phyloP scores from a whole-genome alignment of 1,140 invertebrate genomes.

The Dreissena polymorpha region DNA sequence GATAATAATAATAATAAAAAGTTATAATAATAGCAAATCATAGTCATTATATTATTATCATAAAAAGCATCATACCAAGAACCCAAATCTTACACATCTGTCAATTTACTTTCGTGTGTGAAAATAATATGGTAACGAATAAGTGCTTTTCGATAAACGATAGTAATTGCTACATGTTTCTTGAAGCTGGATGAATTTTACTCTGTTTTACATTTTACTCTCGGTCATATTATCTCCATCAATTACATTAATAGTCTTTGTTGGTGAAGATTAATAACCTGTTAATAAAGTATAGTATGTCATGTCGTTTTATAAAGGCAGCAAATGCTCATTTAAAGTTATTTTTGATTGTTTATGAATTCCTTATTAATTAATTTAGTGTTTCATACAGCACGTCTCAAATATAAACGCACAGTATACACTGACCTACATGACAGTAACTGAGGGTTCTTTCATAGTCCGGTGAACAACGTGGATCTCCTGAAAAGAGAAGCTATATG shows the following conservation, averaged over 20 bases:
- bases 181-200: too few relatives aligned
- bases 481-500: not conserved
- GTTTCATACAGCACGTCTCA: too few relatives aligned
- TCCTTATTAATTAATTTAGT: too few relatives aligned
- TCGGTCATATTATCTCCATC: too few relatives aligned
- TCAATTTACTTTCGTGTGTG: not conserved
- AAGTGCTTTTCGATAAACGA: not conserved
- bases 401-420: not conserved
- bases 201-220: too few relatives aligned
- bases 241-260: too few relatives aligned
- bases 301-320: too few relatives aligned
- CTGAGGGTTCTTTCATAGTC: not conserved
- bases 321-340: too few relatives aligned
- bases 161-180: too few relatives aligned
- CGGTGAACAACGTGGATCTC: slow-evolving; percentile 13
- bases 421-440: slow-evolving; percentile 38
- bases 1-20: slow-evolving; percentile 24
- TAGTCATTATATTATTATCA: slow-evolving; percentile 5
- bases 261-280: too few relatives aligned
- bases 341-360: too few relatives aligned
- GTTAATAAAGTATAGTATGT: too few relatives aligned
- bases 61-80: not conserved
- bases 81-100: not conserved
- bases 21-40: slow-evolving; percentile 6
- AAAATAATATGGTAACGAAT: not conserved